Conservation (phyloP, 2,888 invertebrate species). For the Cremastinae sp. region DNA sequence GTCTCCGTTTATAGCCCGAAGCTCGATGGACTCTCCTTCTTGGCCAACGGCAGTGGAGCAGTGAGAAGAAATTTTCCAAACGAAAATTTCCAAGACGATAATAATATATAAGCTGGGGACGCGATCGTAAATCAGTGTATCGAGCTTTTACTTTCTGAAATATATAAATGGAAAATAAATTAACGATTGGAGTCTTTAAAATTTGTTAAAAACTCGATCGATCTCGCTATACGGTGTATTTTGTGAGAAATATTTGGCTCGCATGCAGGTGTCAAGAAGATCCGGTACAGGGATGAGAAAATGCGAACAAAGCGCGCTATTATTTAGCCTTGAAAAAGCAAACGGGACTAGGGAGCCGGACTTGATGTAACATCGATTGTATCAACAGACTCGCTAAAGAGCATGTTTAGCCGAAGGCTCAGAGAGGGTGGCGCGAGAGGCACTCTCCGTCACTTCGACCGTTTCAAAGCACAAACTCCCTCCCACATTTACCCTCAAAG, state of each 20-base stretch:
- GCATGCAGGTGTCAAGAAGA: too few relatives aligned
- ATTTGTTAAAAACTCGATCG: too few relatives aligned
- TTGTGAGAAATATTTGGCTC: neutral
- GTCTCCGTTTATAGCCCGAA: constrained; percentile 15
- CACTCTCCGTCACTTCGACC: constrained; percentile 67
- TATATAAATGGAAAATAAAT: neutral
- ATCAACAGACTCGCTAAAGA: constrained; percentile 26
- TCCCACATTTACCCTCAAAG: constrained; percentile 61
- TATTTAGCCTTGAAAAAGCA: constrained; percentile 77
- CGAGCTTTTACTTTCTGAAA: too few relatives aligned
- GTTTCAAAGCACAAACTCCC: constrained; percentile 60
- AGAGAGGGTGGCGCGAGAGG: constrained; percentile 54
- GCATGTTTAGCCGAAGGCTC: constrained; percentile 4
- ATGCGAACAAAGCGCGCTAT: constrained; percentile 66
- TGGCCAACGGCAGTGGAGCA: constrained; percentile 3
- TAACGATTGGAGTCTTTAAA: too few relatives aligned
- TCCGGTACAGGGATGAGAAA: neutral
- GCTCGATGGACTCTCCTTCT: constrained; percentile 31
- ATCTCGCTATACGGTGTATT: too few relatives aligned
- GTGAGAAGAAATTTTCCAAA: neutral
- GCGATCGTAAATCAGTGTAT: constrained; percentile 1
- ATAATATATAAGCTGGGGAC: neutral
- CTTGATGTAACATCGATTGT: constrained; percentile 31
- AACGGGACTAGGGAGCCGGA: constrained; percentile 34
- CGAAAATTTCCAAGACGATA: too few relatives aligned